phyloP scores from a whole-genome alignment of 2,888 invertebrate genomes.

The Labia minor region DNA sequence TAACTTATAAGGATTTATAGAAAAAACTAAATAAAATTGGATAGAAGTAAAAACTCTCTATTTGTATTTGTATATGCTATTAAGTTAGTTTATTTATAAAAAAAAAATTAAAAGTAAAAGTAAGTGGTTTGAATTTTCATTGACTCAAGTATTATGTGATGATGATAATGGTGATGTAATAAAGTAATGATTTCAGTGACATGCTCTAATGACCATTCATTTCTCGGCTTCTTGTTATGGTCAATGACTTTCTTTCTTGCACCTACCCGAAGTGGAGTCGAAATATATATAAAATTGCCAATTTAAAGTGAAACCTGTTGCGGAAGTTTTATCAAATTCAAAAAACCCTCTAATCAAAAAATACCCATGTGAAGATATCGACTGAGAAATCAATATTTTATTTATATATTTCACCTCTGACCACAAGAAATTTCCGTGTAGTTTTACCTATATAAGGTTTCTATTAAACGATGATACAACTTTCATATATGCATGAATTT shows the following conservation, averaged over 20 bases:
- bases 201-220: conserved; percentile 8
- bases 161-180: background rate
- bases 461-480: background rate
- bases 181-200: conserved; percentile 1
- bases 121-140: too few relatives aligned
- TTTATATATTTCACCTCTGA: conserved; percentile 7
- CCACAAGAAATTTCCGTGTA: background rate
- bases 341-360: background rate
- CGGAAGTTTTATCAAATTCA: background rate
- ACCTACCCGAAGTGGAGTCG: background rate
- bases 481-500: too few relatives aligned
- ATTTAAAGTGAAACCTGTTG: conserved; percentile 13
- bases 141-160: background rate
- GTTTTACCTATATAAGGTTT: background rate
- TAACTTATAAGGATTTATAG: too few relatives aligned
- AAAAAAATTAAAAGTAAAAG: too few relatives aligned
- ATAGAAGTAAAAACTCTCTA: too few relatives aligned
- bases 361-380: background rate
- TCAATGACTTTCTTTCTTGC: conserved; percentile 1
- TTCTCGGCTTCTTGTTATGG: conserved; percentile 13
- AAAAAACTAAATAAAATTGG: too few relatives aligned
- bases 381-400: background rate
- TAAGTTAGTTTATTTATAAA: too few relatives aligned
- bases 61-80: too few relatives aligned
- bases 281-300: background rate